Conservation (phyloP, 2,888 invertebrate genomes). For the Volucella zonaria region DNA sequence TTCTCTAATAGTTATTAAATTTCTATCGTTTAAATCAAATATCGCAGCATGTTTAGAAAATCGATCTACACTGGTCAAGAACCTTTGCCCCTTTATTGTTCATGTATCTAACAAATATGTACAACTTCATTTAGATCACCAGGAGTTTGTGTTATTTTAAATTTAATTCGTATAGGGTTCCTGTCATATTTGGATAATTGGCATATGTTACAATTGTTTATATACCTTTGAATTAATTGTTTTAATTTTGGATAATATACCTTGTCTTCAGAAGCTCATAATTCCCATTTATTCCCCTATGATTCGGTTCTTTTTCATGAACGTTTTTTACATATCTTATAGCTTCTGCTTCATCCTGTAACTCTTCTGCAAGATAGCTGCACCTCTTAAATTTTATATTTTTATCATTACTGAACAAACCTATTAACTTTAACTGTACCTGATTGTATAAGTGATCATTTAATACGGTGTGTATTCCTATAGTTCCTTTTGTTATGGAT, state of each 20-base stretch:
- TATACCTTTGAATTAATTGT: too few species aligned
- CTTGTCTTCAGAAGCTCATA: too few species aligned
- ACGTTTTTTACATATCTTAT: conserved; percentile 1
- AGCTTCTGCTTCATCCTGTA: not conserved
- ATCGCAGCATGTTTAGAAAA: conserved; percentile 29
- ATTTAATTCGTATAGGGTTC: too few species aligned
- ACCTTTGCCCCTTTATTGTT: conserved; percentile 15
- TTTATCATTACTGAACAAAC: conserved; percentile 1
- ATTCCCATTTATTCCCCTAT: too few species aligned
- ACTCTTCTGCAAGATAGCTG: not conserved
- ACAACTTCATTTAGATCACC: conserved; percentile 22
- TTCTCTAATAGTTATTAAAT: conserved; percentile 19
- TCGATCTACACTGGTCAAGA: conserved; percentile 14
- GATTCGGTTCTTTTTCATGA: conserved; percentile 20
- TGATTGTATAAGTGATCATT: conserved; percentile 20
- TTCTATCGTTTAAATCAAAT: conserved; percentile 16
- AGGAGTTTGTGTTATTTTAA: too few species aligned
- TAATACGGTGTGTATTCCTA: conserved; percentile 21
- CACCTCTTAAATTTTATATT: not conserved
- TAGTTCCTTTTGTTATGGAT: conserved; percentile 14
- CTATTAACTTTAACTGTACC: conserved; percentile 6
- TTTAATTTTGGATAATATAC: too few species aligned
- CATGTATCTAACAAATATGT: conserved; percentile 14
- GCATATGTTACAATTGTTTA: too few species aligned
- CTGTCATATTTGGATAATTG: too few species aligned